Percentiles rank a stretch among this genome's conserved stretches.
phyloP scores from a whole-genome alignment of 2,797 vertebrate species.

The Argyrosomus regius region DNA sequence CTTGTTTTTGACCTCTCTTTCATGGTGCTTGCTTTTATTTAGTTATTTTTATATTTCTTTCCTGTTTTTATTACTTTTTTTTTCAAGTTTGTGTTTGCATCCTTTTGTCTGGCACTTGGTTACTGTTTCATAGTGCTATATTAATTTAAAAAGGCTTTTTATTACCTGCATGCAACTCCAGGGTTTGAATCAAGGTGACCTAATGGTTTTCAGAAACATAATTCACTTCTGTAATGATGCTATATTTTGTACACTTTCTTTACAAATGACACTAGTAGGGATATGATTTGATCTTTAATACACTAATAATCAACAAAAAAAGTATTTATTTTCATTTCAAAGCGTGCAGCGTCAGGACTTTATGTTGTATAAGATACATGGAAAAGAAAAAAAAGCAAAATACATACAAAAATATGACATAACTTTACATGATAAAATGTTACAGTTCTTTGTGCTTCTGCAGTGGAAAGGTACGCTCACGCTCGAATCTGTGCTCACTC shows the following conservation, averaged over 20 bases:
- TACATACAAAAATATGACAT: not conserved
- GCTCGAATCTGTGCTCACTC: slow-evolving; percentile 15
- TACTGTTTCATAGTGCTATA: not conserved
- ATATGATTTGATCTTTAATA: not conserved
- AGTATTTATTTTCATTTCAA: not conserved
- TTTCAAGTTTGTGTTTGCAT: slow-evolving; percentile 1
- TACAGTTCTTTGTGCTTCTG: not conserved
- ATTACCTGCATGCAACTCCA: not conserved
- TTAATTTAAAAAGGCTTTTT: slow-evolving; percentile 7
- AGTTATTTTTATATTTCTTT: not conserved
- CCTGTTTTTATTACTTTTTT: not conserved
- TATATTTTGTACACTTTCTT: not conserved
- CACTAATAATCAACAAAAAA: not conserved
- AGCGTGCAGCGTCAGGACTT: not conserved
- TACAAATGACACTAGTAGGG: not conserved
- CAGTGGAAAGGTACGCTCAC: not conserved
- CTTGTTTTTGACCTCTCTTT: not conserved
- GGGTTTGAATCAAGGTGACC: slow-evolving; percentile 3
- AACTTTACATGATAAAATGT: not conserved
- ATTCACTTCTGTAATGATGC: too few relatives aligned
- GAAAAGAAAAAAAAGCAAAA: not conserved
- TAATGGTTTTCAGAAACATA: not conserved
- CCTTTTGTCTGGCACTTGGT: not conserved
- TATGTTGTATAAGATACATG: too few relatives aligned
- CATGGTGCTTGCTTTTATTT: not conserved